Base-by-base conservation (phyloP, 2,888 invertebrate genomes). In the Timandra comae region DNA sequence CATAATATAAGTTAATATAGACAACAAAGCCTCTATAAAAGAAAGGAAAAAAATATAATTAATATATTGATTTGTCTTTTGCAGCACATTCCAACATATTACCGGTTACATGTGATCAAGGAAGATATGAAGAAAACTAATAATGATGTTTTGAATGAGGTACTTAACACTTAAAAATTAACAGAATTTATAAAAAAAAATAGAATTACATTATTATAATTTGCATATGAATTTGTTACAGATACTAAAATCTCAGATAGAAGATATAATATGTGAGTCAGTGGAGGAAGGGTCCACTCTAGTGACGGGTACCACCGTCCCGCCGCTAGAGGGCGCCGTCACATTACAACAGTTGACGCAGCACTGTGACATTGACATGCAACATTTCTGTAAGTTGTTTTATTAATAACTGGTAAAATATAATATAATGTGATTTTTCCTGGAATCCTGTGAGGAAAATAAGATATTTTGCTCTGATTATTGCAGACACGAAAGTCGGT, bases 331-430 rank as follows among this genome's bases (percentile, higher is more conserved):
- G 0, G 70, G 67, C 7, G 62, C 66, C 3, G 51, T 57, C 1
- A 44, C 70, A 1, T 46, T 74, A 31, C 72, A 74, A 12, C 65
- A 73, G 13, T 47, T 86, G 3, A 44, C 66, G 20, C 66, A 69
- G 36, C 69, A 73, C 33, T 76, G 78, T 25, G 74, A 82, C 31
- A 51, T 46, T 1, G 76, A 78, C 16, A 78, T 86, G 79, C 74
- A 77, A 42, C 69, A 75, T 38, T 84, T 86, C 46, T 56, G 82
- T 82, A 46, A 74, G 82, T 66, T n/a, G n/a, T n/a, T n/a, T n/a
- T n/a, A n/a, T n/a, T n/a, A n/a, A n/a, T n/a, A n/a, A n/a, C n/a
- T n/a, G n/a, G n/a, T n/a, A n/a, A n/a, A n/a, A n/a, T n/a, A n/a
- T n/a, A n/a, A n/a, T n/a, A n/a, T n/a, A n/a, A n/a, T n/a, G n/a